Evolutionary conservation across 1,140 invertebrate species (phyloP).

Genomic region (Metopolophium dirhodum): DNA sequence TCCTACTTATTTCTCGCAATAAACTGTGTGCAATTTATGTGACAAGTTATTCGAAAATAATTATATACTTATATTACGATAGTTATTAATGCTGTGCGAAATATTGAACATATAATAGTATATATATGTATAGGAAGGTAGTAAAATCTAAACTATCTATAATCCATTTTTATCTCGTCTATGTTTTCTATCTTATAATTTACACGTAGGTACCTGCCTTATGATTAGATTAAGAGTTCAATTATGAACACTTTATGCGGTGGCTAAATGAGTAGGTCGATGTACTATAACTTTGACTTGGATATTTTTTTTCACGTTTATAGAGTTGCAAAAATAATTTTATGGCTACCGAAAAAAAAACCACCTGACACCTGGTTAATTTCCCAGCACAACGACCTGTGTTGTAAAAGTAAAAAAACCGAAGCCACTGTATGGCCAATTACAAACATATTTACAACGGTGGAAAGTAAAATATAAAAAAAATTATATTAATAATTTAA

Average conservation of each 20-base stretch:
- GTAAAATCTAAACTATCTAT: neutral
- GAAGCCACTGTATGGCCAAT: neutral
- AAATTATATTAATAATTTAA: neutral
- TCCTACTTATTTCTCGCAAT: neutral
- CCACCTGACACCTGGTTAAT: neutral
- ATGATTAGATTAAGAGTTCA: neutral
- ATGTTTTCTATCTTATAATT: neutral
- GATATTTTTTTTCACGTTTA: conserved; percentile 23
- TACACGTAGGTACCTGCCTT: neutral
- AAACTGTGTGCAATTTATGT: neutral
- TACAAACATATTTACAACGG: conserved; percentile 21
- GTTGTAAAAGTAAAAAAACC: neutral
- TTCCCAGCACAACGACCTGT: neutral
- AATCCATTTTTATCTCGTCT: neutral
- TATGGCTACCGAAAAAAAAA: conserved; percentile 4
- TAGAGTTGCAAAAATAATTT: neutral
- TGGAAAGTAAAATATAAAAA: conserved; percentile 1
- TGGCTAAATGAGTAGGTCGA: conserved; percentile 21
- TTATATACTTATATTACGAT: neutral
- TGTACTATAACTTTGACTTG: conserved; percentile 5
- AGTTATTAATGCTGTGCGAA: neutral
- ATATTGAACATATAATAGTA: neutral
- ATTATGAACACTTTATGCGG: neutral
- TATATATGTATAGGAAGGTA: neutral
- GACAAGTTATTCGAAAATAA: conserved; percentile 1